These are phyloP conservation scores for Synergus japonicus DNA, from an alignment of 2,888 invertebrate species.

Conservation along the genomic window DNA sequence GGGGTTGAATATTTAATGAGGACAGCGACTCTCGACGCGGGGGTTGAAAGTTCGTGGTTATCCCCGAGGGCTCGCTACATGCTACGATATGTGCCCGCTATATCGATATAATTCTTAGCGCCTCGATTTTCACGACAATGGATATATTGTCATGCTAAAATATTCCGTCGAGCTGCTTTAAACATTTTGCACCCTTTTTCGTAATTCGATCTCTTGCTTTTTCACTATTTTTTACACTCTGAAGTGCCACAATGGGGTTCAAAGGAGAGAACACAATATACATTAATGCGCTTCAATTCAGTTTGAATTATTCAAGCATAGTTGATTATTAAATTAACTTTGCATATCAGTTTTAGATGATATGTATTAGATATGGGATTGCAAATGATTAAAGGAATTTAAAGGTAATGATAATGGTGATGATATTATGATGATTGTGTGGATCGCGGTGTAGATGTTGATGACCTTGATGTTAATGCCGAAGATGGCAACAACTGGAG, in stretches of 20 bases:
- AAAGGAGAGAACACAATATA: not conserved
- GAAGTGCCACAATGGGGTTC: not conserved
- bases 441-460: no score
- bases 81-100: slow-evolving; percentile 48
- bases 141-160: slow-evolving; percentile 39
- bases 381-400: no score
- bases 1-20: slow-evolving; percentile 79
- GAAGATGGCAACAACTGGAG: not conserved
- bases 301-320: not conserved
- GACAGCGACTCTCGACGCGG: slow-evolving; percentile 67
- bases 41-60: slow-evolving; percentile 60
- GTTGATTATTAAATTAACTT: not conserved
- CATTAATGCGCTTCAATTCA: not conserved
- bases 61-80: slow-evolving; percentile 56
- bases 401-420: no score
- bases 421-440: no score
- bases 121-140: slow-evolving; percentile 62
- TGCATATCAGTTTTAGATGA: no score
- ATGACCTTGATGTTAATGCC: no score
- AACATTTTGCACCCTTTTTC: slow-evolving; percentile 34
- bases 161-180: slow-evolving; percentile 19
- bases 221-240: slow-evolving; percentile 4
- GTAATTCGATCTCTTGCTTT: slow-evolving; percentile 35
- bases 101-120: slow-evolving; percentile 65
- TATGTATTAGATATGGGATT: no score